Evolutionary conservation across 2,113 vertebrate species (phyloP), one percentile per base, ranked within the genome.

Genomic region (Malurus elegans): DNA sequence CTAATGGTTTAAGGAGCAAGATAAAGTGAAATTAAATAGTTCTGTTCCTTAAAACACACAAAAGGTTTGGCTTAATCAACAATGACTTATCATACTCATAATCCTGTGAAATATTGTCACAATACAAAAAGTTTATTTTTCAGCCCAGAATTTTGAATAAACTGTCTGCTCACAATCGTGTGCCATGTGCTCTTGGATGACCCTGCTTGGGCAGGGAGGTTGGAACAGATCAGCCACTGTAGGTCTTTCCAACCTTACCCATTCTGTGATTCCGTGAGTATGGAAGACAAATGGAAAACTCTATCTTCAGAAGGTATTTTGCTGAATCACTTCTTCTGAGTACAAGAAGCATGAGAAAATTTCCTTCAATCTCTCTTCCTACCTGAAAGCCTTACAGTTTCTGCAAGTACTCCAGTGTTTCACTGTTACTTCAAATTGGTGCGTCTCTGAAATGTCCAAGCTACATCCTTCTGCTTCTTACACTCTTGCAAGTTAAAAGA

Each of bases 211-310:
- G 25, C 20, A 61, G 34, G 29, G 18, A 75, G 13, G 2, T 40
- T 54, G 11, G 23, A 54, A 5, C 25, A 40, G 25, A 25, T 61
- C 1, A 7, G 29, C 10, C 24, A n/a, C 5, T 1, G 0, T 9
- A 28, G 9, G 4, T 47, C 32, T 20, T 75, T 25, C n/a, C 29
- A 34, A 26, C 3, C 5, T 31, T 23, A 48, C 12, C 21, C 25
- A 18, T 26, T 42, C 40, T 42, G 54, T 61, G 24, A 34, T 29
- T 47, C 54, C 26, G 17, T 34, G 18, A 54, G 54, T 26, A 16
- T 15, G 12, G 40, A 90, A 67, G 32, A 66, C 36, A 50, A 69
- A 38, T 16, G 3, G 36, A 73, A 70, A 84, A n/a, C 9, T 29
- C 16, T 23, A 1, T 36, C 20, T 50, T 84, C 40, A 72, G 23